These are phyloP conservation scores for Furnarius figulus DNA, from an alignment of 2,113 vertebrate genomes.

Conservation along the genomic window DNA sequence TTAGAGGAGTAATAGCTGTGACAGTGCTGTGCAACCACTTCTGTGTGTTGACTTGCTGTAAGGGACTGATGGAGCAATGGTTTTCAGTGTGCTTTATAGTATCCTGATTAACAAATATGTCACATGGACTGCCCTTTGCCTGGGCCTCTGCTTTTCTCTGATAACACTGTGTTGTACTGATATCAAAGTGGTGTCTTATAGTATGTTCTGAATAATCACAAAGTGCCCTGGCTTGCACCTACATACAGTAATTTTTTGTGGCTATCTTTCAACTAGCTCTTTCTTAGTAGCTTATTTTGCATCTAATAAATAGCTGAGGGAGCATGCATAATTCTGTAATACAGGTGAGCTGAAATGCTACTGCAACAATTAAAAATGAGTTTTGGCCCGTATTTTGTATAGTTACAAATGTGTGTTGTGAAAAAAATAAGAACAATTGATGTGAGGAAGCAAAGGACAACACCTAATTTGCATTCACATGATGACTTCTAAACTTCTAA, in stretches of 20 bases:
- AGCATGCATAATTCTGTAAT: neutral
- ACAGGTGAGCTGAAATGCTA: neutral
- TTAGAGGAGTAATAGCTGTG: neutral
- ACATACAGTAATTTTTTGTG: neutral
- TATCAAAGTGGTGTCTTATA: neutral
- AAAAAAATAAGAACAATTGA: neutral
- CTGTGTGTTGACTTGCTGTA: neutral
- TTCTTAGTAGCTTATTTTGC: neutral
- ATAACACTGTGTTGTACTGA: rapidly evolving
- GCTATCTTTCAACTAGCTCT: neutral
- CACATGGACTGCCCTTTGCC: neutral
- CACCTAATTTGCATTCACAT: rapidly evolving
- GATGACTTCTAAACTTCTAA: neutral
- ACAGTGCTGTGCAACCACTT: neutral
- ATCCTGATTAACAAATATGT: neutral
- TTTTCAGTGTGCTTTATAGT: neutral
- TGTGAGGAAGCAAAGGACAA: neutral
- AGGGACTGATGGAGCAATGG: neutral
- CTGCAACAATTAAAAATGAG: neutral
- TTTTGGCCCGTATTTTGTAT: neutral
- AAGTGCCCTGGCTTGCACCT: neutral
- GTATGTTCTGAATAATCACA: neutral
- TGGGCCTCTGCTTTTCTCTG: neutral
- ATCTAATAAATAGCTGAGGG: neutral
- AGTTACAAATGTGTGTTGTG: neutral